Base-by-base conservation (phyloP, 2,888 invertebrate species). In the Epicampocera succincta region DNA sequence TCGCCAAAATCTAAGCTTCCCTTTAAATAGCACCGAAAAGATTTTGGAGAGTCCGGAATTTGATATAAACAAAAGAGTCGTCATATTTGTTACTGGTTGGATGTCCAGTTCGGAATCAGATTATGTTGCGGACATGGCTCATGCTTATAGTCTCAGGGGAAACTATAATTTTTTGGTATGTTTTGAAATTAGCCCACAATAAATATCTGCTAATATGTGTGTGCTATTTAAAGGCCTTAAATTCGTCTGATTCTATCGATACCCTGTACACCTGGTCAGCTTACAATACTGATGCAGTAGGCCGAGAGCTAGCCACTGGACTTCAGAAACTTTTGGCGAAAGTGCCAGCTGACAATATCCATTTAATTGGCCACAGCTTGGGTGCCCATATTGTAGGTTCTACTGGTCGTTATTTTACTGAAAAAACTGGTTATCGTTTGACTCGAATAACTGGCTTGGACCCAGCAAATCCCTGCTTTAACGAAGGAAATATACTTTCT, bases 201-300 rank as follows among this genome's bases (percentile, higher is more conserved):
- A 19, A 44, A 1, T 1, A 25, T 8, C 12, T 15, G n/a, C 21
- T 17, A 25, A 15, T 9, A 15, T 19, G 0, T 8, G 13, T 15
- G 15, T 46, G n/a, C 8, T 29, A 17, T 56, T 48, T 54, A 42
- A 21, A 91, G 90, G 90, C 86, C 6, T 81, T 90, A 15, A 90
- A 90, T 78, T 86, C 86, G 0, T 88, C 88, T 9, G 84, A 85
- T 8, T 88, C 85, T 15, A 87, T 90, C 50, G 88, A 89, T 40
- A 90, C 90, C 2, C 84, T 90, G 2, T 90, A 90, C 80, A 86
- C 87, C 2, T 90, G 91, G 90, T 88, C 91, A 0, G 90, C 91
- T 2, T 84, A 88, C 11, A 90, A 90, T 73, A 90, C 90, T 4
- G 88, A 90, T 71, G 85, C 83, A 52, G 85, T 89, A 61, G 89